phyloP scores from a whole-genome alignment of 2,113 vertebrate genomes.

The Tylochromis polylepis region DNA sequence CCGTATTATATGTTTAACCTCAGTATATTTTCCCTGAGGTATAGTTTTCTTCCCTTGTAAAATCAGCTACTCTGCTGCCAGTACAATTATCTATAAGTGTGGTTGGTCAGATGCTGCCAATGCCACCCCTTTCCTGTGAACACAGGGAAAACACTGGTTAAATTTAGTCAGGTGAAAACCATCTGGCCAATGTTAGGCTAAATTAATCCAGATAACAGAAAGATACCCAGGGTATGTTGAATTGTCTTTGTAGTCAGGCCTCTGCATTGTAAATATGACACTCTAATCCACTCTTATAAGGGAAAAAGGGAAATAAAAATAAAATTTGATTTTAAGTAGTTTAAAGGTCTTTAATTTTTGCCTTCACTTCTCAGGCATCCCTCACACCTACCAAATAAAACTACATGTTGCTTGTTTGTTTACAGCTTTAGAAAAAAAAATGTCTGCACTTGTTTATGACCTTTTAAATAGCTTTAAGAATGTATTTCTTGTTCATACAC shows the following conservation, averaged over 20 bases:
- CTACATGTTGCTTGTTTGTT: too few species aligned
- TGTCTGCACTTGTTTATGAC: too few species aligned
- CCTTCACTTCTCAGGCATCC: too few species aligned
- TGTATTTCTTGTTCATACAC: too few species aligned
- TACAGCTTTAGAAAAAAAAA: too few species aligned
- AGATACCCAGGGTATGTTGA: background rate
- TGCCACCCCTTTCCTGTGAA: background rate
- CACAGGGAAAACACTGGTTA: background rate
- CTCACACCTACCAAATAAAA: too few species aligned
- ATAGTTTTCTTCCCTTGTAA: background rate
- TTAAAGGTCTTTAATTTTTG: too few species aligned
- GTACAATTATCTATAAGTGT: background rate
- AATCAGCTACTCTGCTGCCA: background rate
- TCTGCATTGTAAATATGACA: background rate
- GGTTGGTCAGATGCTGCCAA: background rate
- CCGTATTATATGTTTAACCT: background rate
- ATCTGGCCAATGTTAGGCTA: background rate
- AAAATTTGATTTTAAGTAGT: too few species aligned
- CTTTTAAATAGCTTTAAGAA: too few species aligned
- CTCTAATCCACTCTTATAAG: background rate
- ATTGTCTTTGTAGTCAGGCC: background rate
- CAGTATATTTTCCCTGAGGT: background rate
- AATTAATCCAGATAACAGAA: background rate
- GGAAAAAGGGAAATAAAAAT: background rate
- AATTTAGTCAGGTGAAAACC: background rate